A percentile compares a stretch with the other conserved stretches of the same genome.
Evolutionary conservation across 2,797 vertebrate species (phyloP).

Genomic region (Gallinago stenura): DNA sequence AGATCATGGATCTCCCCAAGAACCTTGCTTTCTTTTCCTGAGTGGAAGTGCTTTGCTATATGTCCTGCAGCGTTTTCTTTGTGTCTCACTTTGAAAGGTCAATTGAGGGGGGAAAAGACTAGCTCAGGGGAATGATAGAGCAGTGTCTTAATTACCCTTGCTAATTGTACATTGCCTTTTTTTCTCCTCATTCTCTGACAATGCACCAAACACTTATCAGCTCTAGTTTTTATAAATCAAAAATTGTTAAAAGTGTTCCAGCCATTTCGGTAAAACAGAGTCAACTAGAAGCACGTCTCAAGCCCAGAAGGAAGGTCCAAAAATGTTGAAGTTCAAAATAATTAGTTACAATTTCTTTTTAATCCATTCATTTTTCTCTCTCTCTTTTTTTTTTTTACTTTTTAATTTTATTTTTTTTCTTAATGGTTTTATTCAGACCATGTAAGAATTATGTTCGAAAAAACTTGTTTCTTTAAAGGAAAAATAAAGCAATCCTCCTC

Average conservation of each 20-base stretch:
- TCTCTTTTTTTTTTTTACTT: too few relatives aligned
- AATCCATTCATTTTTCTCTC: neutral
- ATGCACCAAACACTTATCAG: neutral
- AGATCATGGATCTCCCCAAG: neutral
- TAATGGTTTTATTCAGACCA: neutral
- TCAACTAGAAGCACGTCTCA: neutral
- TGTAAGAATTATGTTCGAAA: neutral
- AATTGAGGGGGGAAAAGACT: neutral
- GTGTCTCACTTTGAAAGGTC: neutral
- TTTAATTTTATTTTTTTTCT: neutral
- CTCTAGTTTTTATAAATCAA: neutral
- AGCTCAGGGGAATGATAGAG: neutral
- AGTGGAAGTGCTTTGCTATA: neutral
- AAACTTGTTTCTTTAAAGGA: neutral
- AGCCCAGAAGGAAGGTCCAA: neutral
- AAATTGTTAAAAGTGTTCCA: neutral
- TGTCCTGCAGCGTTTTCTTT: neutral
- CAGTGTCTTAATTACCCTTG: neutral
- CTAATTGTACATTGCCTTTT: neutral
- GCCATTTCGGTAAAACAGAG: neutral
- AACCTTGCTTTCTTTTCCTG: neutral
- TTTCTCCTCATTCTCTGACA: neutral
- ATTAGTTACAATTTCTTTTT: neutral
- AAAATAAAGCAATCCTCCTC: neutral
- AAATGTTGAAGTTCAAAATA: neutral